Conservation (phyloP, 35 echinoderm and acorn worm genomes). For the Hemicentrotus pulcherrimus region DNA sequence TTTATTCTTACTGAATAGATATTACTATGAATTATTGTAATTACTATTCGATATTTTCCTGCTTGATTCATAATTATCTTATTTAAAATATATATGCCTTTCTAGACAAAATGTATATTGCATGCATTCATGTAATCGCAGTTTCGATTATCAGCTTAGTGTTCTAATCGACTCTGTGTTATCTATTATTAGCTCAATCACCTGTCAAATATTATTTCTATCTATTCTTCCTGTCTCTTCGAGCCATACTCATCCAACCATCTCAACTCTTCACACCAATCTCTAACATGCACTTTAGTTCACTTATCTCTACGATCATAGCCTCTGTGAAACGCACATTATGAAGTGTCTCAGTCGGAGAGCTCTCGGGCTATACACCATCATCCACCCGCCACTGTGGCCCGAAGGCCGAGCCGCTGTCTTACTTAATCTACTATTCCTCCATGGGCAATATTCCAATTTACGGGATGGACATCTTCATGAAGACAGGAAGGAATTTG, state of each 20-base stretch:
- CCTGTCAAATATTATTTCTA: conserved; percentile 19
- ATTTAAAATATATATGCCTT: too few species aligned
- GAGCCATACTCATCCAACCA: background rate
- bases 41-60: too few species aligned
- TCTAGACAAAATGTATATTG: too few species aligned
- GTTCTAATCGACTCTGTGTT: background rate
- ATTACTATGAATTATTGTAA: too few species aligned
- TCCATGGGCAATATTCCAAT: conserved; percentile 37
- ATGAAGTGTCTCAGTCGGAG: background rate
- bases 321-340: conserved; percentile 1
- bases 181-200: background rate
- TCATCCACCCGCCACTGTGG: conserved; percentile 11
- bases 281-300: background rate
- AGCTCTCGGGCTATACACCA: background rate
- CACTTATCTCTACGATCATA: conserved; percentile 11
- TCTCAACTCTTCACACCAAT: background rate
- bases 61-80: too few species aligned
- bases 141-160: background rate
- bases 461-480: conserved; percentile 2
- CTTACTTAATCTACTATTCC: conserved; percentile 34
- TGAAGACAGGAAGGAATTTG: background rate
- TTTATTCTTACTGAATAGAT: too few species aligned
- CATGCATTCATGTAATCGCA: background rate
- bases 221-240: background rate
- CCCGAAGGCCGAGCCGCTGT: conserved; percentile 1